These are phyloP conservation scores for Acromyrmex heyeri DNA, from an alignment of 1,140 invertebrate genomes.

Conservation along the genomic window DNA sequence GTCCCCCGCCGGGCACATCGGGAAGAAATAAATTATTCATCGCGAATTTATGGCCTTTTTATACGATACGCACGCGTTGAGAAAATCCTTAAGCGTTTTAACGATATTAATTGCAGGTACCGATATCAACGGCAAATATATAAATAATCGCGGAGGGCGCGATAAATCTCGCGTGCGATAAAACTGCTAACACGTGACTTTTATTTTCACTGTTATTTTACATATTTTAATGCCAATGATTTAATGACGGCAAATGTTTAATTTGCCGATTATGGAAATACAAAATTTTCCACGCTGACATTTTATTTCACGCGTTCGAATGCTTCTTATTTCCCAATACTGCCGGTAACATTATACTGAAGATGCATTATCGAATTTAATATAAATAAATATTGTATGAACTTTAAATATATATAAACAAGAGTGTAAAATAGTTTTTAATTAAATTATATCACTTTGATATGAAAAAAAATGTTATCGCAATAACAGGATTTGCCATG, in stretches of 20 bases:
- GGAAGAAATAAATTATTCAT: conserved; percentile 63
- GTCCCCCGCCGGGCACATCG: conserved; percentile 31
- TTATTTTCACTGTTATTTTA: conserved; percentile 50
- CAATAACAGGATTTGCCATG: neutral
- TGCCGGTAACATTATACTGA: neutral
- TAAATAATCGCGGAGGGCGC: conserved; percentile 54
- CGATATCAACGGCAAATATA: conserved; percentile 63
- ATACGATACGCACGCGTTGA: conserved; percentile 44
- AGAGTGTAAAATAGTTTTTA: neutral
- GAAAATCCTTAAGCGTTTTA: conserved; percentile 65
- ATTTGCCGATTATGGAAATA: conserved; percentile 56
- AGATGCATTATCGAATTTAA: neutral
- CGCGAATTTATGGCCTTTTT: conserved; percentile 54
- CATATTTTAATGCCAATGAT: conserved; percentile 57
- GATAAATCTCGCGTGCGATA: conserved; percentile 56
- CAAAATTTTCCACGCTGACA: conserved; percentile 38
- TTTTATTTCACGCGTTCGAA: conserved; percentile 30
- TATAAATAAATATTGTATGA: neutral
- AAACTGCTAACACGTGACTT: conserved; percentile 49
- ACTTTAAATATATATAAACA: conserved; percentile 8
- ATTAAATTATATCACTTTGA: neutral
- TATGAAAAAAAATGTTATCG: neutral
- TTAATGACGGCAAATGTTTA: conserved; percentile 59
- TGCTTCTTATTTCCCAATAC: conserved; percentile 38
- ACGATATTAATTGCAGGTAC: conserved; percentile 59